phyloP scores from a whole-genome alignment of 1,140 invertebrate genomes.

The Brachionus rubens region DNA sequence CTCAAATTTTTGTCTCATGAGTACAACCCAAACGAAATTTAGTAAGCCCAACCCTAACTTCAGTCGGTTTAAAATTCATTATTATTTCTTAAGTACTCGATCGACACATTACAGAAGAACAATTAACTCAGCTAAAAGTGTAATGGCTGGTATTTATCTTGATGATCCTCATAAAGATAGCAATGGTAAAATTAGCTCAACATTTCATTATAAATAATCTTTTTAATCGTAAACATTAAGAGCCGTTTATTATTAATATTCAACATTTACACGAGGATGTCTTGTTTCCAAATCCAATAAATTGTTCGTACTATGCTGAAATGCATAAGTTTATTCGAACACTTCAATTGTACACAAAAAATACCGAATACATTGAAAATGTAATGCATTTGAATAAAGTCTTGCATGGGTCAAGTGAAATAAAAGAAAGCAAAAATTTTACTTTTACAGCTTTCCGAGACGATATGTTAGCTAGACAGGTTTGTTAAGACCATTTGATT shows the following conservation, averaged over 20 bases:
- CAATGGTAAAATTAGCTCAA: background rate
- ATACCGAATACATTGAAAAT: conserved; percentile 23
- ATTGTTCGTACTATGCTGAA: conserved; percentile 38
- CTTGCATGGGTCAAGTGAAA: background rate
- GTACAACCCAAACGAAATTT: conserved; percentile 20
- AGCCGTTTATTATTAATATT: conserved; percentile 33
- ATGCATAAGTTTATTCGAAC: conserved; percentile 28
- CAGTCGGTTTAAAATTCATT: background rate
- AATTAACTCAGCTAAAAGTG: background rate
- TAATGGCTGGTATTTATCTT: conserved; percentile 24
- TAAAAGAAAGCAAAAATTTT: background rate
- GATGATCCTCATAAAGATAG: background rate
- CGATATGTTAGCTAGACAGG: conserved; percentile 34
- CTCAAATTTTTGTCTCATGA: background rate
- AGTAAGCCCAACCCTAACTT: background rate
- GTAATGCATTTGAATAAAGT: conserved; percentile 8
- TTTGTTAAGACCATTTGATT: background rate
- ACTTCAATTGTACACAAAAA: background rate
- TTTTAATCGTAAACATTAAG: background rate
- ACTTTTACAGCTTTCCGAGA: conserved; percentile 31
- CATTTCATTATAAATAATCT: background rate
- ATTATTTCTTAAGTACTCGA: background rate
- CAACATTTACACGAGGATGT: conserved; percentile 27
- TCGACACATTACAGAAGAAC: conserved; percentile 40
- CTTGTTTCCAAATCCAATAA: conserved; percentile 31